Evolutionary conservation across 2,113 vertebrate species (phyloP).

Genomic region (Neoarius graeffei): DNA sequence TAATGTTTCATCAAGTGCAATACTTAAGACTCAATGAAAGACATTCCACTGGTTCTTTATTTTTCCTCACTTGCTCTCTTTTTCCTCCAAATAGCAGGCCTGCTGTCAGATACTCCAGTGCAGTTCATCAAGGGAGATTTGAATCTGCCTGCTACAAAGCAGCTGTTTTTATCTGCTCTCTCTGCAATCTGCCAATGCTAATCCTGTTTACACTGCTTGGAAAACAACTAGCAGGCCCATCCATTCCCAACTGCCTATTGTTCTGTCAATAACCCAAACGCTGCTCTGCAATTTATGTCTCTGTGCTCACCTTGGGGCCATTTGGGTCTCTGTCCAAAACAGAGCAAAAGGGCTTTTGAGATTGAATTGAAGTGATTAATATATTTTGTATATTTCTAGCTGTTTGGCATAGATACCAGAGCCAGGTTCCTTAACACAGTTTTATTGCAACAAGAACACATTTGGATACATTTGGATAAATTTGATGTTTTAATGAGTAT

Average conservation of each 20-base stretch:
- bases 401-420: neutral
- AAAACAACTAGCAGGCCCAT: slow-evolving; percentile 66
- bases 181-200: slow-evolving; percentile 68
- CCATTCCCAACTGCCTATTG: slow-evolving; percentile 57
- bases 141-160: slow-evolving; percentile 58
- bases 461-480: neutral
- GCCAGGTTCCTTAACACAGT: neutral
- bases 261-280: slow-evolving; percentile 66
- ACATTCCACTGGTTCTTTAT: slow-evolving; percentile 14
- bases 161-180: slow-evolving; percentile 58
- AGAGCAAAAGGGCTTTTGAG: neutral
- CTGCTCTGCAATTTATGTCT: slow-evolving; percentile 53
- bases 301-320: slow-evolving; percentile 18
- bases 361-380: neutral
- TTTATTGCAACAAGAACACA: neutral
- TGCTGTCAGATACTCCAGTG: slow-evolving; percentile 34
- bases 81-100: neutral
- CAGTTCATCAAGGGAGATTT: slow-evolving; percentile 68
- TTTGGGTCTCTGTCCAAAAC: slow-evolving; percentile 41
- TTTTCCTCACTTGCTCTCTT: slow-evolving; percentile 43
- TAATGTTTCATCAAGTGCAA: neutral
- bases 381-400: neutral
- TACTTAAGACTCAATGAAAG: neutral
- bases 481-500: neutral
- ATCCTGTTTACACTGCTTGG: slow-evolving; percentile 70